Percentiles rank a stretch among this genome's conserved stretches.
These are phyloP conservation scores for Petroica traversi DNA, from an alignment of 2,113 vertebrate genomes.

Conservation along the genomic window DNA sequence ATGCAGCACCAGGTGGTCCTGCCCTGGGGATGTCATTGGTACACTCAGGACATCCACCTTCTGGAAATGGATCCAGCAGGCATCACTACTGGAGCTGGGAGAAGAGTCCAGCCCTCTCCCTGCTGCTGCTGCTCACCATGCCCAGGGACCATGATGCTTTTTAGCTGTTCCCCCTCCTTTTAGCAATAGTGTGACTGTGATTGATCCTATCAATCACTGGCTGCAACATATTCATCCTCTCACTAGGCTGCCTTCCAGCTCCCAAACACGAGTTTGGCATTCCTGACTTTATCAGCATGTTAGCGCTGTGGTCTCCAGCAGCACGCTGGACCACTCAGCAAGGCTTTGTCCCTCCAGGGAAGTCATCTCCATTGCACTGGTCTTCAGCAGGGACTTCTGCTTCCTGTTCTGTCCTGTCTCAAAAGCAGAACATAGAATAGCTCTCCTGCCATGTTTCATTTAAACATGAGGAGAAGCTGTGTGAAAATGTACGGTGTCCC, in stretches of 20 bases:
- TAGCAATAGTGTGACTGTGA: neutral
- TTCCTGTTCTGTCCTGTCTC: neutral
- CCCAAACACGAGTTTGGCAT: neutral
- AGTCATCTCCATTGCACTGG: neutral
- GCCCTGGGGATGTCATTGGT: fast-evolving
- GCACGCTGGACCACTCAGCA: neutral
- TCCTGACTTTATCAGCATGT: neutral
- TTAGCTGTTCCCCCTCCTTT: neutral
- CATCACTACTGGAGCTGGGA: neutral
- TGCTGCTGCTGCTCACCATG: fast-evolving
- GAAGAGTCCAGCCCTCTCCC: neutral
- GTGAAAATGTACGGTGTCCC: neutral
- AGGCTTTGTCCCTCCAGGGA: neutral
- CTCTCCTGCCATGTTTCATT: fast-evolving
- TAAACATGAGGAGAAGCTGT: neutral
- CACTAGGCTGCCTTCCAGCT: neutral
- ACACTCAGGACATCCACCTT: fast-evolving
- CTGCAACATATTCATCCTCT: neutral
- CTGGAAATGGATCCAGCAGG: fast-evolving
- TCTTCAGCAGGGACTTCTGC: neutral
- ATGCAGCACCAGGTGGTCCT: fast-evolving
- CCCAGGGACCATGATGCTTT: fast-evolving
- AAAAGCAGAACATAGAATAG: neutral
- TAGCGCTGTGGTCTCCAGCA: neutral
- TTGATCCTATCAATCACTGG: neutral